Conservation (phyloP, 2,113 vertebrate species). For the Erythrocercus mccallii region DNA sequence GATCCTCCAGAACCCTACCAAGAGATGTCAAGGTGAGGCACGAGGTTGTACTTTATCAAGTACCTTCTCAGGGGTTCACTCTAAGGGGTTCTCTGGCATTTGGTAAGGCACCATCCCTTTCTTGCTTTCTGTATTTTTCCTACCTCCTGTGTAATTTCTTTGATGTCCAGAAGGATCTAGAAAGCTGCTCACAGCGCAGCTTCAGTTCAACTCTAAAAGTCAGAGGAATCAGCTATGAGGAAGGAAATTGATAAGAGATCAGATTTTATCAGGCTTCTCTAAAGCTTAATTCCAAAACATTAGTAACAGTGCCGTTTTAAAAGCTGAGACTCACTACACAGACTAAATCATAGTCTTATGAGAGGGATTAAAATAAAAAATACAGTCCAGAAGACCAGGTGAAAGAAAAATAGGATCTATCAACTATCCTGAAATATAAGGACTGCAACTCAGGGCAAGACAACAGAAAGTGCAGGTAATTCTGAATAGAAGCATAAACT, state of each 20-base stretch:
- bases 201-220: background rate
- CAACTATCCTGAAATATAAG: background rate
- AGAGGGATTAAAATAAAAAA: background rate
- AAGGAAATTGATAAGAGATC: background rate
- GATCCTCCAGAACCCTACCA: background rate
- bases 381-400: background rate
- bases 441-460: background rate
- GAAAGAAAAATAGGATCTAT: background rate
- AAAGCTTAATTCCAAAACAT: background rate
- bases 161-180: background rate
- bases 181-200: background rate
- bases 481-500: background rate
- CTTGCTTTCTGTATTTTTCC: background rate
- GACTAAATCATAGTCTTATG: background rate
- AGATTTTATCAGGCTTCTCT: slow-evolving; percentile 1
- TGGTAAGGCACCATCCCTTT: background rate
- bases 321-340: background rate
- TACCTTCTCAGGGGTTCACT: background rate
- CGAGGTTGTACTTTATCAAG: background rate
- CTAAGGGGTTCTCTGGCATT: background rate
- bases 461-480: background rate
- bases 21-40: background rate
- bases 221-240: background rate
- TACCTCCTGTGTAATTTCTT: background rate
- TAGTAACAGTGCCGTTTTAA: background rate